Percentiles rank a stretch among this genome's conserved stretches.
These are phyloP conservation scores for Metridium senile DNA, from an alignment of 92 coral and sea anemone genomes.

Conservation along the genomic window DNA sequence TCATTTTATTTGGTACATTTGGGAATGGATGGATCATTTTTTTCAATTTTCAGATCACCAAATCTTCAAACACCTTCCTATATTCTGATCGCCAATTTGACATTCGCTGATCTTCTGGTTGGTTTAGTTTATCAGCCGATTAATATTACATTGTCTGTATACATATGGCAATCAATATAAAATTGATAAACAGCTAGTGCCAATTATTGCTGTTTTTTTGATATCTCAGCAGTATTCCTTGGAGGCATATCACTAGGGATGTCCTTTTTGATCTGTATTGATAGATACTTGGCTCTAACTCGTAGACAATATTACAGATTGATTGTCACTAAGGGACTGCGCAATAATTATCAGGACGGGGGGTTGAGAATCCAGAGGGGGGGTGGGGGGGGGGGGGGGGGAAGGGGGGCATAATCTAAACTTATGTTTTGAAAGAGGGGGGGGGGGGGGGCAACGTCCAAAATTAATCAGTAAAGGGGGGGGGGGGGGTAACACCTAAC, in stretches of 20 bases:
- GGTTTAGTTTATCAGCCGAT: neutral
- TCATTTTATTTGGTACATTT: neutral
- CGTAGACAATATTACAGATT: neutral
- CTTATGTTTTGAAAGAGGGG: too few species aligned
- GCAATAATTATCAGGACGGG: too few species aligned
- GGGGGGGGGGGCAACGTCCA: too few species aligned
- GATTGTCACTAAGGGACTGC: neutral
- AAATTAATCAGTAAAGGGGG: too few species aligned
- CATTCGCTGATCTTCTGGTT: neutral
- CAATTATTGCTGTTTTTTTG: neutral
- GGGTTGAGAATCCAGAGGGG: too few species aligned
- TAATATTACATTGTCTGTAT: neutral
- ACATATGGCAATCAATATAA: neutral
- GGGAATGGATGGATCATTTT: neutral
- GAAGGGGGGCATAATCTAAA: too few species aligned
- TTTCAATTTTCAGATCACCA: neutral
- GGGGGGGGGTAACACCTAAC: too few species aligned
- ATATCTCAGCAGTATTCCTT: neutral
- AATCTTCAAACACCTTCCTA: conserved; percentile 1
- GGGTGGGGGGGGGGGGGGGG: too few species aligned
- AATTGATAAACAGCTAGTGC: neutral
- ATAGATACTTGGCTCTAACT: neutral
- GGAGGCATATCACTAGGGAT: neutral
- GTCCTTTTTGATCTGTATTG: neutral
- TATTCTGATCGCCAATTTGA: neutral